phyloP scores from a whole-genome alignment of 2,797 vertebrate genomes.

The Ctenopoma kingsleyae region DNA sequence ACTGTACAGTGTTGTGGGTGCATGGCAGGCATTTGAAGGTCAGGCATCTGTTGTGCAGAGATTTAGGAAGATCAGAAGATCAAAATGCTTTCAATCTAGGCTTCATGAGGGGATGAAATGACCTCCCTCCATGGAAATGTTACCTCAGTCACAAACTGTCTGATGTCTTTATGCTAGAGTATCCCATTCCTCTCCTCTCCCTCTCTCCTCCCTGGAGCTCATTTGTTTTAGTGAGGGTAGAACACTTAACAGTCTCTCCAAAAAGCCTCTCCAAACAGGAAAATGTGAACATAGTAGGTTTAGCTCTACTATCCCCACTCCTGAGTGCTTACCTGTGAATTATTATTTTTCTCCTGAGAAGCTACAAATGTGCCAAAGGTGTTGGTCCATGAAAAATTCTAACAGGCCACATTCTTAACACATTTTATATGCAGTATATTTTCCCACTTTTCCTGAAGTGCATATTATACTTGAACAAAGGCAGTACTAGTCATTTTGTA shows the following conservation, averaged over 20 bases:
- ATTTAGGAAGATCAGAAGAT: conserved; percentile 81
- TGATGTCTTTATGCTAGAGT: conserved; percentile 37
- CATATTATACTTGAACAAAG: neutral
- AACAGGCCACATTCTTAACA: neutral
- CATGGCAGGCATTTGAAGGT: conserved; percentile 68
- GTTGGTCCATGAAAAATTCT: conserved; percentile 8
- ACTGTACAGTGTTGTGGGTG: conserved; percentile 41
- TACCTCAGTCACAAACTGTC: conserved; percentile 56
- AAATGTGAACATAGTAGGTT: conserved; percentile 39
- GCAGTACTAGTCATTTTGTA: neutral
- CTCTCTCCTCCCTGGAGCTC: conserved; percentile 34
- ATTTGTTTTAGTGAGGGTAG: conserved; percentile 33
- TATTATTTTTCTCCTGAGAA: neutral
- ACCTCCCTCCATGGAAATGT: conserved; percentile 55
- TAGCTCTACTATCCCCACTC: conserved; percentile 3
- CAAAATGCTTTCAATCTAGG: conserved; percentile 77
- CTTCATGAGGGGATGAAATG: conserved; percentile 62
- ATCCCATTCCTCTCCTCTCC: conserved; percentile 7
- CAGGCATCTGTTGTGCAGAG: conserved; percentile 75
- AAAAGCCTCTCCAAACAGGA: conserved; percentile 40
- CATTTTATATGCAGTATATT: neutral
- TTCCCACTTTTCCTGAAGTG: neutral
- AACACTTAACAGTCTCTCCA: conserved; percentile 44
- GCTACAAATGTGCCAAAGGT: conserved; percentile 17
- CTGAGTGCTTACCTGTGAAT: conserved; percentile 9